A percentile compares a stretch with the other conserved stretches of the same genome.
These are phyloP conservation scores for Danio rerio DNA, from an alignment of 2,113 vertebrate genomes.

Conservation along the genomic window DNA sequence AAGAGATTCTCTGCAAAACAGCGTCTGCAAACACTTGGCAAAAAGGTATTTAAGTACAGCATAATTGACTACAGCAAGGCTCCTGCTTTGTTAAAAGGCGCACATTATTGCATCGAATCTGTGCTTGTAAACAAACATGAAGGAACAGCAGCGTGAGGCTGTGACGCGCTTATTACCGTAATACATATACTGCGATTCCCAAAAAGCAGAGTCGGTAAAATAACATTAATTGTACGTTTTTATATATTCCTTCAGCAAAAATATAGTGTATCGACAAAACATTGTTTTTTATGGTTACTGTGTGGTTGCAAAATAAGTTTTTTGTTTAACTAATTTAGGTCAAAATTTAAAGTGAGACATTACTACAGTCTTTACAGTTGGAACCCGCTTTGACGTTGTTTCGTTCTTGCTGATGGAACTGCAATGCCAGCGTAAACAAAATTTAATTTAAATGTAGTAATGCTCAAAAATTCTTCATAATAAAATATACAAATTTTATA, in stretches of 20 bases:
- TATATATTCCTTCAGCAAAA: background rate
- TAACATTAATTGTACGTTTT: background rate
- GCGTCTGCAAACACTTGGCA: constrained; percentile 13
- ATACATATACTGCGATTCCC: background rate
- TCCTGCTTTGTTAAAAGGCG: background rate
- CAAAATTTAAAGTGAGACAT: background rate
- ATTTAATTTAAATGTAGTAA: too few relatives aligned
- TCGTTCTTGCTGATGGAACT: too few relatives aligned
- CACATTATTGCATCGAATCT: background rate
- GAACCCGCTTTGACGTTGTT: background rate
- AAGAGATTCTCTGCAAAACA: constrained; percentile 1
- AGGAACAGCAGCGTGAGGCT: background rate
- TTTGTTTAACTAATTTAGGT: background rate
- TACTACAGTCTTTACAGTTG: background rate
- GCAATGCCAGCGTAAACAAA: too few relatives aligned
- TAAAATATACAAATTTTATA: too few relatives aligned
- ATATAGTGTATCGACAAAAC: background rate
- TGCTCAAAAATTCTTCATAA: too few relatives aligned
- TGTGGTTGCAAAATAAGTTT: too few relatives aligned
- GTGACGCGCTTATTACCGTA: constrained; percentile 9
- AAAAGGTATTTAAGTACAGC: background rate
- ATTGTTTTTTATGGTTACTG: background rate
- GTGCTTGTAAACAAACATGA: background rate
- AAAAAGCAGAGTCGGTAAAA: background rate
- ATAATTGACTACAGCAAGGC: background rate